Evolutionary conservation across 2,113 vertebrate species (phyloP), one percentile per base, ranked within the genome.

Genomic region (Trogon melanurus): DNA sequence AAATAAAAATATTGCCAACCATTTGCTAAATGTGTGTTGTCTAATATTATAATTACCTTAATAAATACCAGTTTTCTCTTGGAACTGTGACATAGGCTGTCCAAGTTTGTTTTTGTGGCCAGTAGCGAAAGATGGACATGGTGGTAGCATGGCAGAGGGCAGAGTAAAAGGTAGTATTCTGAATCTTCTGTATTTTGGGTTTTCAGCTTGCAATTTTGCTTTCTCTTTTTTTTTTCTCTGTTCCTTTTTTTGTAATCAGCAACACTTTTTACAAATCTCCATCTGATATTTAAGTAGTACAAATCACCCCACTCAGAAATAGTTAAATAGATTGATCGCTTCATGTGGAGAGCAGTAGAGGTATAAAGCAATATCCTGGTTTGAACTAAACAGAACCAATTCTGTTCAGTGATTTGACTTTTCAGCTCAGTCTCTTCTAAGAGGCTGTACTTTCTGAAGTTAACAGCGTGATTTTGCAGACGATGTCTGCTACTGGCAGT

Each of bases 231-330:
- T 15, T 36, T 16, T 27, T 5, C 11, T 16, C 27, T 18, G 41
- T 41, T 41, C 18, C 3, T 23, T 36, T 20, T 7, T 3, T 0
- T 7, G 30, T 18, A 23, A 12, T 36, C 13, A n/a, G 34, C 19
- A 82, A 19, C 8, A 27, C 8, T 64, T 36, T 34, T 64, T 53
- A 7, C 67, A 34, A 83, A 32, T 54, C 9, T 56, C 6, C 10
- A 7, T 71, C 17, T 64, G 8, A 10, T 74, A 58, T 41, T 30
- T 6, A 48, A 29, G 48, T 36, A n/a, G 16, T 34, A 26, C 16
- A 36, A 65, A 9, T 47, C 8, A 12, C 2, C 0, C 21, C 27
- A 27, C 5, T 79, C 11, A 48, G 26, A 26, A 57, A 5, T 34
- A 51, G 13, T 72, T 69, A 47, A 74, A 38, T 61, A 61, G 16